Conservation (phyloP, 2,113 vertebrate species). For the Phoenicopterus ruber region DNA sequence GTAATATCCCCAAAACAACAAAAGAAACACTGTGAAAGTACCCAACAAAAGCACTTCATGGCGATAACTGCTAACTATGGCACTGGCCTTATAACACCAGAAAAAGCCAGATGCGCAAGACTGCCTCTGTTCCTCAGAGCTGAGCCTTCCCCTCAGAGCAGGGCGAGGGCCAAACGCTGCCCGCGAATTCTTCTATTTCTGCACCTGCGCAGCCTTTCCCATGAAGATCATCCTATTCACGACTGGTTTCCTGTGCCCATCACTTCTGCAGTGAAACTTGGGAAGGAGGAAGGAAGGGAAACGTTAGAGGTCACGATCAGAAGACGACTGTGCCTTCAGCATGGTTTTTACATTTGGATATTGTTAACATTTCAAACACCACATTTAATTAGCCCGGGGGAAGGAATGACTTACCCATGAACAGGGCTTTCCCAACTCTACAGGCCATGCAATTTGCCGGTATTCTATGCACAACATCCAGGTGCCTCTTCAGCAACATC, state of each 20-base stretch:
- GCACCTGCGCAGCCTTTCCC: background rate
- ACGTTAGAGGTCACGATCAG: background rate
- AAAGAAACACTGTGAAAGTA: accelerated
- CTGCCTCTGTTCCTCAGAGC: background rate
- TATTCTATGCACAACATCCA: background rate
- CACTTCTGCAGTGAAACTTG: accelerated
- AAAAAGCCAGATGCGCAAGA: accelerated
- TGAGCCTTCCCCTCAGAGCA: background rate
- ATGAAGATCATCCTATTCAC: accelerated
- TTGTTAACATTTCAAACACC: background rate
- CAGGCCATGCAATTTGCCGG: background rate
- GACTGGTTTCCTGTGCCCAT: background rate
- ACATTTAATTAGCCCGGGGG: background rate
- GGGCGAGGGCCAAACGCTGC: accelerated
- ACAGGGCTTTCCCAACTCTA: background rate
- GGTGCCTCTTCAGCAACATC: background rate
- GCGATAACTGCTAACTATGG: accelerated
- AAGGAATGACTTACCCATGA: background rate
- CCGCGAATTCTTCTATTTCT: background rate
- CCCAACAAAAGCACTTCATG: accelerated
- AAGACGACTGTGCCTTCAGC: background rate
- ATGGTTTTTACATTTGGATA: background rate
- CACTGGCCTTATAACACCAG: background rate
- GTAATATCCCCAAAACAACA: background rate
- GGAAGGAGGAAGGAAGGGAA: background rate